Conservation (phyloP, 2,888 invertebrate genomes). For the Sesia apiformis region DNA sequence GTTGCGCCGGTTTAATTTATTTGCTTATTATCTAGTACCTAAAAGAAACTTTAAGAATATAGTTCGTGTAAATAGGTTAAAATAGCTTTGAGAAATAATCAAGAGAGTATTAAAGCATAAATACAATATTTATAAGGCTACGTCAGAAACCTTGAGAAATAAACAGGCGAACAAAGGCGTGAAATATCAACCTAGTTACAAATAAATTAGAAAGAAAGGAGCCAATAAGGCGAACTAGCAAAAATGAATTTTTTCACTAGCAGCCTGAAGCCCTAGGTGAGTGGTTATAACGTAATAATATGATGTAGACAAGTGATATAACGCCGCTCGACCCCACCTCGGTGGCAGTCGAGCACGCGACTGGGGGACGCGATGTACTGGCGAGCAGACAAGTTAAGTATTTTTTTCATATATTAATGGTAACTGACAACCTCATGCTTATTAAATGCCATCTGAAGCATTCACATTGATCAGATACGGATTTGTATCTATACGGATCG, state of each 20-base stretch:
- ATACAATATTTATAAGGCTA: no score
- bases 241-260: background rate
- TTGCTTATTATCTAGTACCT: no score
- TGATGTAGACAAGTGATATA: slow-evolving; percentile 49
- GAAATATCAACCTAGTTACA: background rate
- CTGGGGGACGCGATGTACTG: slow-evolving; percentile 25
- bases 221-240: background rate
- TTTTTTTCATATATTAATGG: background rate
- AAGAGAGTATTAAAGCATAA: no score
- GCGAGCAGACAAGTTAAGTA: slow-evolving; percentile 17
- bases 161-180: background rate
- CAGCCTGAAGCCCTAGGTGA: slow-evolving; percentile 14
- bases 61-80: no score
- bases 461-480: no score
- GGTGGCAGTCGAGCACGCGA: slow-evolving; percentile 29
- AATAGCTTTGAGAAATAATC: no score
- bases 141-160: no score
- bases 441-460: no score
- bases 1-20: no score
- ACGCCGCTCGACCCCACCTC: slow-evolving; percentile 26
- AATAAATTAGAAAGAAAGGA: background rate
- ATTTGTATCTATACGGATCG: no score
- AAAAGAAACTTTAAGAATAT: no score
- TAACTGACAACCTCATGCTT: no score
- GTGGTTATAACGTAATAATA: slow-evolving; percentile 45